These are phyloP conservation scores for Sebastes fasciatus DNA, from an alignment of 2,113 vertebrate species.

Conservation along the genomic window DNA sequence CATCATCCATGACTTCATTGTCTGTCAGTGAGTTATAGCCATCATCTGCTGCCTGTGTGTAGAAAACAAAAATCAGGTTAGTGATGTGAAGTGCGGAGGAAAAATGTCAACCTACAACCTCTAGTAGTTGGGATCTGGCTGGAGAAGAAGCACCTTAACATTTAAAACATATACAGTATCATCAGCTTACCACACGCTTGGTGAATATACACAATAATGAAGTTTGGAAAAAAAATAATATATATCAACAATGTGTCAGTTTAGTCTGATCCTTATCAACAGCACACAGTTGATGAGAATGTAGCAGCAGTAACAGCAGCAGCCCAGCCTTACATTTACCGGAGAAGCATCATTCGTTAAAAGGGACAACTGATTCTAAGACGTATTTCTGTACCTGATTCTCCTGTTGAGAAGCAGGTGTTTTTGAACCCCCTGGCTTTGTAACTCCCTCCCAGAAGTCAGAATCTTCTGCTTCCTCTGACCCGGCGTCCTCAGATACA, in stretches of 20 bases:
- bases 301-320: background rate
- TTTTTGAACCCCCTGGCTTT: slow-evolving; percentile 59
- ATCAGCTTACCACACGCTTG: background rate
- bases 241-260: background rate
- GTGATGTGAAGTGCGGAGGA: background rate
- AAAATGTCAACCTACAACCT: background rate
- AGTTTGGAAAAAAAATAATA: background rate
- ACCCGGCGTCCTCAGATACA: slow-evolving; percentile 25
- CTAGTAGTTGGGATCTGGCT: slow-evolving; percentile 22
- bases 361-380: background rate
- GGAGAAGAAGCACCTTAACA: background rate
- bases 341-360: background rate
- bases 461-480: slow-evolving; percentile 72
- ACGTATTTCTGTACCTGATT: slow-evolving; percentile 55
- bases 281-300: background rate
- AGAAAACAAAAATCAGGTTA: slow-evolving; percentile 1
- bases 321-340: background rate
- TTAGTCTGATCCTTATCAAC: background rate
- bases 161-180: background rate
- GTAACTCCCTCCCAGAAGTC: slow-evolving; percentile 82
- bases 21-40: slow-evolving; percentile 45
- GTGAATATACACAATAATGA: background rate
- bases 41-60: slow-evolving; percentile 60
- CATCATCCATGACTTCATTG: slow-evolving; percentile 76
- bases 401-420: slow-evolving; percentile 50